phyloP scores from a whole-genome alignment of 2,888 invertebrate genomes.

The Lasius fuliginosus region DNA sequence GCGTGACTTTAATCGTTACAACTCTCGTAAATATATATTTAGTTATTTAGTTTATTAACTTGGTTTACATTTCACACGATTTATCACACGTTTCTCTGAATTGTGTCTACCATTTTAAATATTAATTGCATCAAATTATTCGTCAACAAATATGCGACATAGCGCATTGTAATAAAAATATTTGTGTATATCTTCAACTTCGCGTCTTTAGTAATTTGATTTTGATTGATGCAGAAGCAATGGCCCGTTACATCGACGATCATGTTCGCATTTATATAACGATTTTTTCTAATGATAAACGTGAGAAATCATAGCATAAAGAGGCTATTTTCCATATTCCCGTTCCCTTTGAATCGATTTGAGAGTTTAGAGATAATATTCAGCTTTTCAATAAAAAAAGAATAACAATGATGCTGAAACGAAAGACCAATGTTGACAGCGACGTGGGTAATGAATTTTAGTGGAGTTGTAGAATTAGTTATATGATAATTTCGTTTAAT shows the following conservation, averaged over 20 bases:
- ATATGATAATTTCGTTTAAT: conserved; percentile 20
- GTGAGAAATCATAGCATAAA: conserved; percentile 22
- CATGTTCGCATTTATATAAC: conserved; percentile 32
- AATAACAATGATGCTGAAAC: conserved; percentile 6
- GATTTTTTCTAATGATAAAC: conserved; percentile 79
- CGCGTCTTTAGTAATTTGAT: conserved; percentile 10
- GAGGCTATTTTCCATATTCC: neutral
- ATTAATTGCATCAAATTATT: neutral
- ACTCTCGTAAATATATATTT: conserved; percentile 17
- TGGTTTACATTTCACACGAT: neutral
- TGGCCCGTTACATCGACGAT: neutral
- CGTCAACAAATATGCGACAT: neutral
- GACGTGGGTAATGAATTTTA: conserved; percentile 1
- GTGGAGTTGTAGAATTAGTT: neutral
- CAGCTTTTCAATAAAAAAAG: conserved; percentile 28
- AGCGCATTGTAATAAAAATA: neutral
- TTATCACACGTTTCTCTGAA: neutral
- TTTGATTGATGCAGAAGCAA: conserved; percentile 8
- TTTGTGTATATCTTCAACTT: neutral
- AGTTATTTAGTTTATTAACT: conserved; percentile 30
- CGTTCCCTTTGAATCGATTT: conserved; percentile 8
- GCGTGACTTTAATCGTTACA: conserved; percentile 54
- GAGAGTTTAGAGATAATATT: conserved; percentile 19
- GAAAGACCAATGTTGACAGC: neutral
- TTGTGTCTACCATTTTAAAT: neutral